Conservation (phyloP, 2,113 vertebrate species). For the Bujurquina vittata region DNA sequence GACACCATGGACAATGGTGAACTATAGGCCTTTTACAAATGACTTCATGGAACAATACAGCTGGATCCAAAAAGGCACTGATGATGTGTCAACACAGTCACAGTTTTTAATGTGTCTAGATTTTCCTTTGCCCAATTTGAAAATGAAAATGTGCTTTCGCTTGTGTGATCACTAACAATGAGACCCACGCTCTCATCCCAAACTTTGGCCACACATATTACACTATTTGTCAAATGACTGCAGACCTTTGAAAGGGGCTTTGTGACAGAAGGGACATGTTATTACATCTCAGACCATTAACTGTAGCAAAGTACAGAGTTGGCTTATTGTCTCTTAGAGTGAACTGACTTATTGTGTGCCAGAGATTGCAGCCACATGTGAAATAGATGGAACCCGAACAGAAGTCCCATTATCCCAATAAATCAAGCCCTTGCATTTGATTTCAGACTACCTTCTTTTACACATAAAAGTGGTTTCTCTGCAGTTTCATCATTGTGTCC, state of each 20-base stretch:
- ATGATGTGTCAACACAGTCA: conserved; percentile 57
- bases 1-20: conserved; percentile 57
- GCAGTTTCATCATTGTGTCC: conserved; percentile 73
- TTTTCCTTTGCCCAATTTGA: conserved; percentile 60
- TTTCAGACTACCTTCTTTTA: conserved; percentile 54
- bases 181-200: neutral
- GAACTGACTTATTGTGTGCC: conserved; percentile 46
- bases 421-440: conserved; percentile 60
- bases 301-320: conserved; percentile 49
- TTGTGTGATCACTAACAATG: conserved; percentile 53
- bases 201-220: conserved; percentile 28
- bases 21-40: conserved; percentile 50
- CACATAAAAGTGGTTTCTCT: conserved; percentile 67
- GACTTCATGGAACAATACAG: conserved; percentile 51
- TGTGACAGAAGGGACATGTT: conserved; percentile 39
- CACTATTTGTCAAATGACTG: conserved; percentile 50
- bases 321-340: conserved; percentile 63
- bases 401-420: conserved; percentile 67
- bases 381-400: conserved; percentile 53
- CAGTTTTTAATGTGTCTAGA: conserved; percentile 51
- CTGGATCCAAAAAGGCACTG: conserved; percentile 56
- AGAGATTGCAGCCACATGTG: conserved; percentile 61
- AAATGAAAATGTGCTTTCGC: conserved; percentile 51
- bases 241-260: conserved; percentile 51
- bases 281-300: conserved; percentile 66